A percentile compares a stretch with the other conserved stretches of the same genome.
Conservation (phyloP, 2,113 vertebrate genomes). For the Zingel zingel region DNA sequence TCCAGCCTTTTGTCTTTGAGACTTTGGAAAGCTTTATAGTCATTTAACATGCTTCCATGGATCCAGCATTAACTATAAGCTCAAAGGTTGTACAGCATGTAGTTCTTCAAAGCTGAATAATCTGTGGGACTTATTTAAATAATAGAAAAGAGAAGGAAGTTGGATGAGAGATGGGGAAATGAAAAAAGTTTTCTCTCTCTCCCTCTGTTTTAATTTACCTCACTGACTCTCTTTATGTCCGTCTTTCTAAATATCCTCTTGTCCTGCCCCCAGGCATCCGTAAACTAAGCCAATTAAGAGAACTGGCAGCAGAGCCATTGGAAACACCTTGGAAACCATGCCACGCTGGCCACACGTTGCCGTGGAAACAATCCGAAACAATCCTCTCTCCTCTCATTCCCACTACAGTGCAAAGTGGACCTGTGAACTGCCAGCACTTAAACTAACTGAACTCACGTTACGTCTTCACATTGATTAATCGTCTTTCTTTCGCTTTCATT, state of each 20-base stretch:
- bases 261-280: constrained; percentile 13
- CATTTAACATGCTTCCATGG: background rate
- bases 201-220: background rate
- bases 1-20: too few species aligned
- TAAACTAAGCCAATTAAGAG: constrained; percentile 27
- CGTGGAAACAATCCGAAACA: constrained; percentile 52
- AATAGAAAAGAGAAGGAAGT: background rate
- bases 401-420: background rate
- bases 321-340: constrained; percentile 40
- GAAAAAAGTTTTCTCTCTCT: background rate
- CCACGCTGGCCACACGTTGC: constrained; percentile 35
- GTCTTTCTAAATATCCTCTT: constrained; percentile 28
- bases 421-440: constrained; percentile 2
- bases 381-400: constrained; percentile 20
- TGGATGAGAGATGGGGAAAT: background rate
- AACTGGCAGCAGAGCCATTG: constrained; percentile 34
- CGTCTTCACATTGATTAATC: background rate
- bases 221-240: background rate
- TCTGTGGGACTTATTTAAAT: background rate
- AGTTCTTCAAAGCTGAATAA: background rate
- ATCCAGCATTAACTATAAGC: background rate
- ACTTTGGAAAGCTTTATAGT: background rate
- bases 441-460: constrained; percentile 1
- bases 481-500: background rate
- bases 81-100: too few species aligned